Evolutionary conservation across 2,888 invertebrate species (phyloP).

Genomic region (Zeuzera pyrina): DNA sequence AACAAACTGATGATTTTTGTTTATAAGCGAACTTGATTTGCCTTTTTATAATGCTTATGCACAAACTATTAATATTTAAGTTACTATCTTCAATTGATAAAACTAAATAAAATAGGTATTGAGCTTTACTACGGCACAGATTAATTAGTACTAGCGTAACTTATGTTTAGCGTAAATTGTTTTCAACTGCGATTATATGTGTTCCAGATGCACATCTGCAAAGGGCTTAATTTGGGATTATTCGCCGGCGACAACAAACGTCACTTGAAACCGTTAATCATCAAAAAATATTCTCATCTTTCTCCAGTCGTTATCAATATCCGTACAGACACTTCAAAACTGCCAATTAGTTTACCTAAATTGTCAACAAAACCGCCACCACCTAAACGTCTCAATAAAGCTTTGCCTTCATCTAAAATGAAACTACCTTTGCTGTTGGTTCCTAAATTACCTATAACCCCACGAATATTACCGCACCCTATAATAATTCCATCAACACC

Average conservation of each 20-base stretch:
- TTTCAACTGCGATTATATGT: too few species aligned
- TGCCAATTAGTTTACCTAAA: too few species aligned
- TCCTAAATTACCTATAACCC: slow-evolving; percentile 16
- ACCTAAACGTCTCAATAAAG: slow-evolving; percentile 8
- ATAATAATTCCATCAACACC: slow-evolving; percentile 15
- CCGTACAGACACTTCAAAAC: slow-evolving; percentile 19
- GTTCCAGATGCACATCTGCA: slow-evolving; percentile 26
- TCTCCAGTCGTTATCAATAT: slow-evolving; percentile 39
- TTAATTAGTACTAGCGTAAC: too few species aligned
- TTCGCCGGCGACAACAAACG: slow-evolving; percentile 34
- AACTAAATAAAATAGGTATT: too few species aligned
- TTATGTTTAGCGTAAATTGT: too few species aligned
- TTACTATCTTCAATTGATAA: too few species aligned
- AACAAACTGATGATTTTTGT: too few species aligned
- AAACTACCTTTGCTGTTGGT: slow-evolving; percentile 9
- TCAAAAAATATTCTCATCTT: slow-evolving; percentile 29
- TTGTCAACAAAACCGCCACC: slow-evolving; percentile 20
- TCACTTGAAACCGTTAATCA: slow-evolving; percentile 25
- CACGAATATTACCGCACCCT: slow-evolving; percentile 16
- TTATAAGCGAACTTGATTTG: too few species aligned
- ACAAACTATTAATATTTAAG: too few species aligned
- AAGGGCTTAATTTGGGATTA: slow-evolving; percentile 28
- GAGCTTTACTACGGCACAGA: too few species aligned
- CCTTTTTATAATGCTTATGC: too few species aligned
- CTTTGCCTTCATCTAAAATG: slow-evolving; percentile 6